Evolutionary conservation across 2,797 vertebrate species (phyloP), one percentile per base, ranked within the genome.

Genomic region (Sternotherus odoratus): DNA sequence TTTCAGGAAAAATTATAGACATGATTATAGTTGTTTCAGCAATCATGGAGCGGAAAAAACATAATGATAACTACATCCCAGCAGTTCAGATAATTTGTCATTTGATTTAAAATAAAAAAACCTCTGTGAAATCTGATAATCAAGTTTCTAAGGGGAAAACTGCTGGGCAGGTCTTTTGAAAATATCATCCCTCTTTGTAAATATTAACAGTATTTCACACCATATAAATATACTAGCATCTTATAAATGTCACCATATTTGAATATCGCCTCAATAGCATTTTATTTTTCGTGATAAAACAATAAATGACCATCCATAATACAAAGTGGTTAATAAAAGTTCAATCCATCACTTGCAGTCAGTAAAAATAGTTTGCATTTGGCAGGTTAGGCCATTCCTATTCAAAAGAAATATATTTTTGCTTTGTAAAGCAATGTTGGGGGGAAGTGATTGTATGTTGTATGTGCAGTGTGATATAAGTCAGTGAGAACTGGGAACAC

Each of bases 261-360:
- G 94, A 82, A 88, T 96, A 93, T 83, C 85, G 83, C 94, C 96
- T 78, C 86, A 78, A 15, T 95, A 96, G 75, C 83, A 54, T 91
- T 96, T 95, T 92, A 82, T 94, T 82, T 94, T 89, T 93, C 91
- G 16, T 91, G 92, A 92, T 87, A 91, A 94, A 97, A 82, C 85
- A 96, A 95, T 96, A 95, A 97, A 96, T 90, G 33, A 92, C 86
- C 87, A 89, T 92, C 90, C 75, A 6, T 96, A 88, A 79, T 91
- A 75, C 92, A 96, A 95, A 95, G 72, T 74, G 87, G 49, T 26
- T 77, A 72, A 81, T 92, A 93, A 82, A n/a, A 85, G 39, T 12
- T 89, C 63, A 90, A 30, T 63, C 48, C 79, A 79, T 89, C 60
- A 8, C 78, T 57, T 86, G 54, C 26, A 50, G n/a, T 79, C 46